Conservation (phyloP, 2,797 vertebrate genomes). For the Gymnopithys bicolor region DNA sequence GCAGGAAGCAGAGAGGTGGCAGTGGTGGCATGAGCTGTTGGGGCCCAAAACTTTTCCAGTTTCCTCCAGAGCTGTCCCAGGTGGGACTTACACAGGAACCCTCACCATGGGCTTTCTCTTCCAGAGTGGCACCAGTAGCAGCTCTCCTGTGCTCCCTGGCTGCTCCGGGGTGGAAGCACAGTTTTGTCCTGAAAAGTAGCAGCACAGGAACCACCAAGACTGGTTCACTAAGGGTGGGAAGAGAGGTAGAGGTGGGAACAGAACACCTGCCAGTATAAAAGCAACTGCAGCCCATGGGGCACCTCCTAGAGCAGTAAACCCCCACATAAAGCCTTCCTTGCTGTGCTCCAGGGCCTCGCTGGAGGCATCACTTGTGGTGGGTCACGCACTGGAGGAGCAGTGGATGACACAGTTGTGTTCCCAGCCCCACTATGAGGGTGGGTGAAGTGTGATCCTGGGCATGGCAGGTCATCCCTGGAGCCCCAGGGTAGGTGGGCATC, state of each 20-base stretch:
- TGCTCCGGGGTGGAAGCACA: neutral
- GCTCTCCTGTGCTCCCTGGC: neutral
- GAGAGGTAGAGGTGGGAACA: neutral
- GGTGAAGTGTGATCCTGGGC: neutral
- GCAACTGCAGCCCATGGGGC: neutral
- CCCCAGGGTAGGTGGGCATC: neutral
- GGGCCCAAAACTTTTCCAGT: neutral
- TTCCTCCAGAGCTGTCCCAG: neutral
- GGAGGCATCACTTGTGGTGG: fast-evolving
- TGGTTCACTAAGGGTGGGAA: too few species aligned
- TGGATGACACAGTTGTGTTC: neutral
- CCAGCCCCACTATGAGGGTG: neutral
- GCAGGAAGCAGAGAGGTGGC: fast-evolving
- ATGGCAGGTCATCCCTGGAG: too few species aligned
- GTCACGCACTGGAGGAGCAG: neutral
- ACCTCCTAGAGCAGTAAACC: neutral
- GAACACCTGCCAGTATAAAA: neutral
- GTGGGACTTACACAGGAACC: too few species aligned
- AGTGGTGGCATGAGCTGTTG: neutral
- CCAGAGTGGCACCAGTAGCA: neutral
- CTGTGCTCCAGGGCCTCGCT: fast-evolving
- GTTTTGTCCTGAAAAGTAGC: neutral
- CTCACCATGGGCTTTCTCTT: neutral
- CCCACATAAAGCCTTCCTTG: neutral
- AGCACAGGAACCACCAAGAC: neutral